Percentiles rank a stretch among this genome's conserved stretches.
phyloP scores from a whole-genome alignment of 2,797 vertebrate genomes.

The Furcifer pardalis region DNA sequence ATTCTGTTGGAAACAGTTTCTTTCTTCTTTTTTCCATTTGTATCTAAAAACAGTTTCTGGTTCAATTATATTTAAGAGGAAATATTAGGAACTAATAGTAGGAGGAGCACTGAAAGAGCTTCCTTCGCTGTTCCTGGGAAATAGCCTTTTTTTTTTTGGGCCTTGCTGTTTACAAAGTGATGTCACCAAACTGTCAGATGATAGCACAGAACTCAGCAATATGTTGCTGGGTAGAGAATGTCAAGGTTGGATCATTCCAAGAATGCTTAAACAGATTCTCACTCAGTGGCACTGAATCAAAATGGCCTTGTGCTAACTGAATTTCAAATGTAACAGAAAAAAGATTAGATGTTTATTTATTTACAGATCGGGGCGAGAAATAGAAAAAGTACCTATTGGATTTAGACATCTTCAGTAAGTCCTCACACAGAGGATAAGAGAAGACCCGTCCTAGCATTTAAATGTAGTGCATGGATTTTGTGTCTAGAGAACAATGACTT shows the following conservation, averaged over 20 bases:
- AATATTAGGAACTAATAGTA: slow-evolving; percentile 65
- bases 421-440: neutral
- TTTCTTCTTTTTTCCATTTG: no score
- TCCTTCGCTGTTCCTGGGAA: slow-evolving; percentile 39
- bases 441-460: neutral
- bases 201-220: slow-evolving; percentile 26
- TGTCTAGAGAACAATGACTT: neutral
- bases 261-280: slow-evolving; percentile 42
- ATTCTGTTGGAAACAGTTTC: neutral
- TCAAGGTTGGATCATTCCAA: slow-evolving; percentile 32
- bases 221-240: slow-evolving; percentile 20
- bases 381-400: slow-evolving; percentile 24
- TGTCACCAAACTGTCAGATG: slow-evolving; percentile 16
- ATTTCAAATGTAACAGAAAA: slow-evolving; percentile 16
- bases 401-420: slow-evolving; percentile 16
- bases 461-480: neutral
- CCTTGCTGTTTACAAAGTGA: slow-evolving; percentile 16
- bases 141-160: slow-evolving; percentile 37
- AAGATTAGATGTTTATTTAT: neutral
- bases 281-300: slow-evolving; percentile 42
- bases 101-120: slow-evolving; percentile 56
- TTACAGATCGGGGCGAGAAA: slow-evolving; percentile 26
- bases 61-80: slow-evolving; percentile 28
- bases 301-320: slow-evolving; percentile 42
- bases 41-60: no score